phyloP scores from a whole-genome alignment of 2,797 vertebrate genomes.

The Australoheros facetus region DNA sequence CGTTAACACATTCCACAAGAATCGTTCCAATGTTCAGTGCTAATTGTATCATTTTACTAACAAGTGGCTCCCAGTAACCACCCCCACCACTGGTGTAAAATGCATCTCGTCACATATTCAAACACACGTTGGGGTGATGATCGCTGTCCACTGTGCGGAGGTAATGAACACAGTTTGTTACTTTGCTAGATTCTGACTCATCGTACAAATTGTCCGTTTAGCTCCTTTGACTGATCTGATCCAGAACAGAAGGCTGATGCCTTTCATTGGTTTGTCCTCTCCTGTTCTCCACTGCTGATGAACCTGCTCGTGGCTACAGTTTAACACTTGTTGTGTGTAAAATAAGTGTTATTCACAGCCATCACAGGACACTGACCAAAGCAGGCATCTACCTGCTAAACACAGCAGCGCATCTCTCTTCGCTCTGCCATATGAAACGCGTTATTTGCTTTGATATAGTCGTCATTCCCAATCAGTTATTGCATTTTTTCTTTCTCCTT shows the following conservation, averaged over 20 bases:
- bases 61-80: background rate
- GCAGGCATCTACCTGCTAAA: background rate
- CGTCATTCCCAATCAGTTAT: background rate
- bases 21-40: background rate
- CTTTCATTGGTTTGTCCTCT: background rate
- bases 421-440: background rate
- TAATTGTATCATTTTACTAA: background rate
- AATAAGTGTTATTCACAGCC: background rate
- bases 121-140: background rate
- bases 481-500: background rate
- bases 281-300: background rate
- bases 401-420: background rate
- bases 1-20: background rate
- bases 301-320: background rate
- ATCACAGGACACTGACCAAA: background rate
- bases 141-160: background rate
- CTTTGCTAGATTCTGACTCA: background rate
- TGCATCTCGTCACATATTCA: slow-evolving; percentile 12
- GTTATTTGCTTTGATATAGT: background rate
- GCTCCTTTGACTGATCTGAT: slow-evolving; percentile 5
- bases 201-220: slow-evolving; percentile 5
- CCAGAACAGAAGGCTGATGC: background rate
- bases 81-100: too few relatives aligned
- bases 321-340: slow-evolving; percentile 3
- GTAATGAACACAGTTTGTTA: background rate